phyloP scores from a whole-genome alignment of 1,140 invertebrate species.

The Aphis gossypii region DNA sequence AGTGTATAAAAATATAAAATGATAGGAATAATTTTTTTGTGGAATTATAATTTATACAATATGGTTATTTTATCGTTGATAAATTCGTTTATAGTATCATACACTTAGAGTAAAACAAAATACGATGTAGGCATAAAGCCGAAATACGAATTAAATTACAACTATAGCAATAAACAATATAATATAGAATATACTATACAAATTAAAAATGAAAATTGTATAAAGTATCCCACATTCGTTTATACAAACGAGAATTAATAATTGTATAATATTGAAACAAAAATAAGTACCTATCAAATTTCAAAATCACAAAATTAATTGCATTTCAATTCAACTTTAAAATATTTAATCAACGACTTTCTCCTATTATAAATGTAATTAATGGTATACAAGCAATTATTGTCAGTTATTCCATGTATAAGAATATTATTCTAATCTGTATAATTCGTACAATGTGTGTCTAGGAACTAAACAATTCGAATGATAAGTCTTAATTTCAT shows the following conservation, averaged over 20 bases:
- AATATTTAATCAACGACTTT: not conserved
- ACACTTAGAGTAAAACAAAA: not conserved
- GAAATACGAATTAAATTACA: not conserved
- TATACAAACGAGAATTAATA: not conserved
- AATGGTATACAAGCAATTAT: not conserved
- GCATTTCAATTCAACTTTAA: not conserved
- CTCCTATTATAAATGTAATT: not conserved
- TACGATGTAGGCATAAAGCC: not conserved
- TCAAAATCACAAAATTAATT: not conserved
- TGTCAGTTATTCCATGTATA: not conserved
- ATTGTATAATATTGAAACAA: not conserved
- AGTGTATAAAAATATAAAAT: not conserved
- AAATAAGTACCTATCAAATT: not conserved
- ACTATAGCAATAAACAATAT: not conserved
- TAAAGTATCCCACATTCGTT: not conserved
- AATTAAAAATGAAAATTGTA: not conserved
- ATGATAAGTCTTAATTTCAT: not conserved
- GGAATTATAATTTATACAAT: not conserved
- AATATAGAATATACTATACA: not conserved
- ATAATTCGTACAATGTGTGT: not conserved
- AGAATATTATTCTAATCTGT: not conserved
- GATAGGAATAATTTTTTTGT: not conserved
- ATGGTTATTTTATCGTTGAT: too few relatives aligned
- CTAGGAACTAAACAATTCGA: not conserved
- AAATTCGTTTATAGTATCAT: too few relatives aligned